Evolutionary conservation across 2,888 invertebrate species (phyloP).

Genomic region (Endomychus coccineus): DNA sequence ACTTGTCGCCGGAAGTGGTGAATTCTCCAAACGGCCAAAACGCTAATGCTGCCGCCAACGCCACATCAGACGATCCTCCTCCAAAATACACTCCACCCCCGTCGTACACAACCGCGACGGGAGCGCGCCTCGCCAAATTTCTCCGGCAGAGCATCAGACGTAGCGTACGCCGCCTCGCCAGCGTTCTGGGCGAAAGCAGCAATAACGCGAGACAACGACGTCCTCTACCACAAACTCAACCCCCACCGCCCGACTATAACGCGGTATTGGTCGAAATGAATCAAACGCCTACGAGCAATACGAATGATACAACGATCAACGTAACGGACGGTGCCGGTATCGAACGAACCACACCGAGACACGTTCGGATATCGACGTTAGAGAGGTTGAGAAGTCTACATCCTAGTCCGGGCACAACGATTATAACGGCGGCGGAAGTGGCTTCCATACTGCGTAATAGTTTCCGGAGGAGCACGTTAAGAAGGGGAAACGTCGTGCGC

Average conservation of each 20-base stretch:
- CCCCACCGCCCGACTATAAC: constrained; percentile 57
- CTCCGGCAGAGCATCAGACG: constrained; percentile 69
- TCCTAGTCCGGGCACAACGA: constrained; percentile 31
- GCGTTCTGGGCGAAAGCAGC: constrained; percentile 47
- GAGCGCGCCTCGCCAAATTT: constrained; percentile 70
- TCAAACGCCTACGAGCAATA: constrained; percentile 7
- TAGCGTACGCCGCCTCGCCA: constrained; percentile 64
- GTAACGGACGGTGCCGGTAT: constrained; percentile 7
- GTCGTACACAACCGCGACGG: constrained; percentile 86
- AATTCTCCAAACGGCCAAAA: too few species aligned
- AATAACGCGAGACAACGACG: constrained; percentile 25
- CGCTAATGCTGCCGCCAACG: constrained; percentile 31
- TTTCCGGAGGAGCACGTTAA: constrained; percentile 46
- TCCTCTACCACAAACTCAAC: constrained; percentile 20
- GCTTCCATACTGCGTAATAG: constrained; percentile 52
- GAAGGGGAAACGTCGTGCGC: constrained; percentile 28
- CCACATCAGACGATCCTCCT: constrained; percentile 64
- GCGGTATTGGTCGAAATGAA: constrained; percentile 57
- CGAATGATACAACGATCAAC: constrained; percentile 8
- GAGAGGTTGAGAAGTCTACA: constrained; percentile 32
- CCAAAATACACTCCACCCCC: constrained; percentile 93
- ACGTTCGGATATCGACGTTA: constrained; percentile 28
- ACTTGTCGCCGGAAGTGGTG: constrained; percentile 39
- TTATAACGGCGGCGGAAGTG: constrained; percentile 51
- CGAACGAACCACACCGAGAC: constrained; percentile 8